phyloP scores from a whole-genome alignment of 2,797 vertebrate species.

The Parauchenoglanis punctatus region DNA sequence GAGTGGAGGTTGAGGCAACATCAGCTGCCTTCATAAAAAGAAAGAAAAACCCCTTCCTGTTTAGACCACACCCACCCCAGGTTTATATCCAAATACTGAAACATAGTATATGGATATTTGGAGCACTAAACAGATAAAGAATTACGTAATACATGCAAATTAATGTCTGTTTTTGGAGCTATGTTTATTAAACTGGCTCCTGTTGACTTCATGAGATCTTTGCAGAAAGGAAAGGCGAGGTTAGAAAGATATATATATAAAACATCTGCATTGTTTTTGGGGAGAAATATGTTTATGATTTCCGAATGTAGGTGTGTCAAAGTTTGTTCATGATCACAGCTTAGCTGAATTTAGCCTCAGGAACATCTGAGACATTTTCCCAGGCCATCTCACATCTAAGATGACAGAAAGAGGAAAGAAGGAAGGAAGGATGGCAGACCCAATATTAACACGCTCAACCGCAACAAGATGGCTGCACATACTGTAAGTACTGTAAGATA shows the following conservation, averaged over 20 bases:
- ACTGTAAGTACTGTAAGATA: slow-evolving; percentile 2
- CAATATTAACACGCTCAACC: slow-evolving; percentile 11
- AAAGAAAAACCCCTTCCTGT: neutral
- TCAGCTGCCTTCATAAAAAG: neutral
- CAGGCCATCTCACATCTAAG: neutral
- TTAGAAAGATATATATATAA: neutral
- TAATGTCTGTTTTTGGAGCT: neutral
- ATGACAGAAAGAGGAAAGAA: neutral
- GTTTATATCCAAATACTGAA: neutral
- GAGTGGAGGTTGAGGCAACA: neutral
- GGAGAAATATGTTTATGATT: neutral
- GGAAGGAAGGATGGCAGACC: neutral
- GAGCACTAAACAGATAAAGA: neutral
- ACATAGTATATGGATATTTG: neutral
- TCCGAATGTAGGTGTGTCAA: neutral
- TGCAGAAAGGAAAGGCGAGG: neutral
- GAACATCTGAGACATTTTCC: neutral
- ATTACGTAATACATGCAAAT: neutral
- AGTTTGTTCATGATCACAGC: neutral
- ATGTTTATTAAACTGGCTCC: neutral
- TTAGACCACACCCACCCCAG: neutral
- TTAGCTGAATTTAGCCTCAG: neutral
- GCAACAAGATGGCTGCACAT: slow-evolving; percentile 43
- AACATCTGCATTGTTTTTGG: neutral
- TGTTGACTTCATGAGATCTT: neutral